These are phyloP conservation scores for Halcyon malimbica DNA, from an alignment of 2,113 vertebrate genomes.

Conservation along the genomic window DNA sequence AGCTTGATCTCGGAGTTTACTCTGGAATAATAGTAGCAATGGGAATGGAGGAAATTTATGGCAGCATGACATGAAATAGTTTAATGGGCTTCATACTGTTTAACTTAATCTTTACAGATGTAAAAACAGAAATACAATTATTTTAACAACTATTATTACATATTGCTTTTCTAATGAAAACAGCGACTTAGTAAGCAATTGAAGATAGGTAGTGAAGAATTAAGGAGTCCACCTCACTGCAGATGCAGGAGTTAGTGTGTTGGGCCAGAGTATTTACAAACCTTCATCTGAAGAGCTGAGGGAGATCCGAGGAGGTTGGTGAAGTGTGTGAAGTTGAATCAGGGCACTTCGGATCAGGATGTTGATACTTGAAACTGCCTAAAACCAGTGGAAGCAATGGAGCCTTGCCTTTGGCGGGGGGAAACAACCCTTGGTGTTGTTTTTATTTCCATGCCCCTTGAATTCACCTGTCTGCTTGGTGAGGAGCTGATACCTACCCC, in stretches of 20 bases:
- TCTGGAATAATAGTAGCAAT: conserved; percentile 74
- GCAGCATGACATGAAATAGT: conserved; percentile 70
- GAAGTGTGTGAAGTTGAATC: not conserved
- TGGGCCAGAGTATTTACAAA: not conserved
- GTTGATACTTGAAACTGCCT: not conserved
- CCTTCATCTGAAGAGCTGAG: not conserved
- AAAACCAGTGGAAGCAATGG: not conserved
- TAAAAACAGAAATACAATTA: conserved; percentile 79
- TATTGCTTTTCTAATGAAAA: conserved; percentile 68
- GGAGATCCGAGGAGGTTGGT: not conserved
- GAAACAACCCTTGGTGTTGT: not conserved
- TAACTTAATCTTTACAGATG: conserved; percentile 80
- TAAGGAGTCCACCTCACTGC: not conserved
- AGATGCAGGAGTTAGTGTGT: not conserved
- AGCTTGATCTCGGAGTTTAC: conserved; percentile 70
- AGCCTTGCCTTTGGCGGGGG: not conserved
- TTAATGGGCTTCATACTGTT: conserved; percentile 77
- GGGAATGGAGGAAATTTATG: conserved; percentile 69
- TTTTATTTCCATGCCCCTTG: fast-evolving
- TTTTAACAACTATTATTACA: conserved; percentile 78
- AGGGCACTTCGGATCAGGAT: fast-evolving
- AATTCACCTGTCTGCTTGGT: not conserved
- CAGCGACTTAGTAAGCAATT: conserved; percentile 15
- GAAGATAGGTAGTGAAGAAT: not conserved
- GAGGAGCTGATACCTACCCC: not conserved